A percentile compares a stretch with the other conserved stretches of the same genome.
These are phyloP conservation scores for Entelurus aequoreus DNA, from an alignment of 2,113 vertebrate species.

Conservation along the genomic window DNA sequence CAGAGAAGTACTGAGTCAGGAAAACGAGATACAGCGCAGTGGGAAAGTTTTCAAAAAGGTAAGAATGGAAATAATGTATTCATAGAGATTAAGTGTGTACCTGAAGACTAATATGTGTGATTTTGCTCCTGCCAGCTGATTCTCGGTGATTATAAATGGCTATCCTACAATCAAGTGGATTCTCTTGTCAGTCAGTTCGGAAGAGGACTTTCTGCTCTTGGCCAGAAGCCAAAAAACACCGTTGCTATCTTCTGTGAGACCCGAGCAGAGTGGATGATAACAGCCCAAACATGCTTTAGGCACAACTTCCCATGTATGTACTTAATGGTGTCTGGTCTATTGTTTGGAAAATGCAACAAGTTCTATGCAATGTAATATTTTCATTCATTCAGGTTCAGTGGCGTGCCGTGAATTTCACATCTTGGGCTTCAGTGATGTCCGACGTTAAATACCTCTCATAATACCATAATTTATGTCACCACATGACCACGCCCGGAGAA, in stretches of 20 bases:
- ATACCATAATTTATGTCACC: too few species aligned
- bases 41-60: constrained; percentile 99
- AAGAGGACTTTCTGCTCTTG: constrained; percentile 82
- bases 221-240: constrained; percentile 77
- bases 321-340: background rate
- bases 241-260: constrained; percentile 98
- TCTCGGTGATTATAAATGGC: constrained; percentile 87
- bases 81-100: background rate
- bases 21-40: constrained; percentile 89
- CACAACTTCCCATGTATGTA: constrained; percentile 89
- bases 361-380: too few species aligned
- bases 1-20: constrained; percentile 84
- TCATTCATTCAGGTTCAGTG: too few species aligned
- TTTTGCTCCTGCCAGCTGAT: constrained; percentile 75
- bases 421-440: too few species aligned
- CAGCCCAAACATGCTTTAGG: constrained; percentile 90
- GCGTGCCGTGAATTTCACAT: too few species aligned
- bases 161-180: constrained; percentile 83
- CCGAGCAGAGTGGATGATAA: constrained; percentile 92
- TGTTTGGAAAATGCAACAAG: background rate
- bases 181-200: constrained; percentile 73
- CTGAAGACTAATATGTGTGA: background rate
- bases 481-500: too few species aligned
- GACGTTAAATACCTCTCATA: too few species aligned
- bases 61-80: background rate